Evolutionary conservation across 2,113 vertebrate species (phyloP).

Genomic region (human (Homo sapiens)): DNA sequence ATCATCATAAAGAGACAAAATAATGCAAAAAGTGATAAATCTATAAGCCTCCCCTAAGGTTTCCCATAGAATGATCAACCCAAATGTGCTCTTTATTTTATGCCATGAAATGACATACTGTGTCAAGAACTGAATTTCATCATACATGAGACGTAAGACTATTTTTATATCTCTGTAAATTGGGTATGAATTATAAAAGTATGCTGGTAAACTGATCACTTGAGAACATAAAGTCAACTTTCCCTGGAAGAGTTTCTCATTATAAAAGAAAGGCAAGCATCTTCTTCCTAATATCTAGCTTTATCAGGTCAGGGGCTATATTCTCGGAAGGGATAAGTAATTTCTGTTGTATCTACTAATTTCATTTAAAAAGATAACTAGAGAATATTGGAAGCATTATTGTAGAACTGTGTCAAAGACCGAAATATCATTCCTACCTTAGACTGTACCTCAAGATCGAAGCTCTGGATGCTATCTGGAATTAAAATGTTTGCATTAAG

Average conservation of each 20-base stretch:
- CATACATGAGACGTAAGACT: background rate
- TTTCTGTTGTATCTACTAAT: background rate
- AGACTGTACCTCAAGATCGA: background rate
- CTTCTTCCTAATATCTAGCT: background rate
- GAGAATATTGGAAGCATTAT: background rate
- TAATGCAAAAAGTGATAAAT: background rate
- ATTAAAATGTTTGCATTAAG: background rate
- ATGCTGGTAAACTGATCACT: background rate
- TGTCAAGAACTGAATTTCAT: background rate
- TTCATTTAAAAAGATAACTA: background rate
- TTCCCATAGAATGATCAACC: background rate
- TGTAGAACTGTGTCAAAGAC: background rate
- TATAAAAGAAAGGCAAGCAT: background rate
- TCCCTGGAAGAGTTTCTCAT: background rate
- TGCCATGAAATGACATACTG: background rate
- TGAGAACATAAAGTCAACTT: background rate
- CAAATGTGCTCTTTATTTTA: background rate
- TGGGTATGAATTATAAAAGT: background rate
- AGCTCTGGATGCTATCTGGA: fast-evolving
- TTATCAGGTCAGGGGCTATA: background rate
- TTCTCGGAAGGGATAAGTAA: background rate
- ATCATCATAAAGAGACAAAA: background rate
- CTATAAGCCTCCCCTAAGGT: background rate
- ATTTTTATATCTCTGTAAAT: background rate
- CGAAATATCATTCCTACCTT: background rate